Conservation (phyloP, 2,113 vertebrate genomes). For the Chascanopsetta lugubris region DNA sequence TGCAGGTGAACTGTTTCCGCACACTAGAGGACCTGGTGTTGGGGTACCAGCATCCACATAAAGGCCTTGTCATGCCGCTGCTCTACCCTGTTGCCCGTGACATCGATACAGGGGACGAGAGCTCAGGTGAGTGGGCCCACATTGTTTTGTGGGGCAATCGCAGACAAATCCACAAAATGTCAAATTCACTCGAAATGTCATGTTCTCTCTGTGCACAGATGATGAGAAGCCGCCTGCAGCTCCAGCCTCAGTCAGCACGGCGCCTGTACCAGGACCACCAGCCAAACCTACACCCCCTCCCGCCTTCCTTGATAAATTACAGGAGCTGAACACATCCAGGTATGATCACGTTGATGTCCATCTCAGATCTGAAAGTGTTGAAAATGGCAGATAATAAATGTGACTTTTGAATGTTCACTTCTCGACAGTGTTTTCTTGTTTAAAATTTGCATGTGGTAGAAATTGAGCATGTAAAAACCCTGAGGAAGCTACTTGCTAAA, state of each 20-base stretch:
- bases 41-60: constrained; percentile 87
- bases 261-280: constrained; percentile 30
- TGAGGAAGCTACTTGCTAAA: too few species aligned
- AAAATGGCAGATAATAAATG: too few species aligned
- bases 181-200: too few species aligned
- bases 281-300: constrained; percentile 54
- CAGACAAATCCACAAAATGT: background rate
- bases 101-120: constrained; percentile 73
- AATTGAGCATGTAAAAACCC: too few species aligned
- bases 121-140: constrained; percentile 81
- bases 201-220: constrained; percentile 60
- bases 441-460: too few species aligned
- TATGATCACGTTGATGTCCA: constrained; percentile 53
- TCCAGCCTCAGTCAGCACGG: constrained; percentile 32
- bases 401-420: too few species aligned
- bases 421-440: too few species aligned
- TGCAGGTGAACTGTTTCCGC: constrained; percentile 87
- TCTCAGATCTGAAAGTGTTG: background rate
- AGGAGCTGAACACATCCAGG: constrained; percentile 83
- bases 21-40: constrained; percentile 84
- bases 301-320: constrained; percentile 82
- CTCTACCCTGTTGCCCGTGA: constrained; percentile 81
- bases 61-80: constrained; percentile 85
- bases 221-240: constrained; percentile 73
- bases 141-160: too few species aligned